phyloP scores from a whole-genome alignment of 2,888 invertebrate species.

The Formica aserva region DNA sequence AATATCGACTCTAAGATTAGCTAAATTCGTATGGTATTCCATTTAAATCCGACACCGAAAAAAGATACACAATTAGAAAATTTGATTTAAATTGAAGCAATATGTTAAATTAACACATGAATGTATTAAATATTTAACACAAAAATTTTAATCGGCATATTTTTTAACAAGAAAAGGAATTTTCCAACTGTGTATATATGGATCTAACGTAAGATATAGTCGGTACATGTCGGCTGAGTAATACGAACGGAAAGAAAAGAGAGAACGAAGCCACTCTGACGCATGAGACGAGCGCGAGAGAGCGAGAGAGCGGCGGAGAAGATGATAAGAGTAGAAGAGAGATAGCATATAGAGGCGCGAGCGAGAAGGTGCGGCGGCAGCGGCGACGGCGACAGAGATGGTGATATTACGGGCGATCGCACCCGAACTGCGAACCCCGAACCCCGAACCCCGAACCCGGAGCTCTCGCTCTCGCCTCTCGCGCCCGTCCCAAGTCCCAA shows the following conservation, averaged over 20 bases:
- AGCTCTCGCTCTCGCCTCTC: constrained; percentile 54
- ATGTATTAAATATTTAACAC: no score
- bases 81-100: no score
- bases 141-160: no score
- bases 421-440: constrained; percentile 59
- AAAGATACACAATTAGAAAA: not conserved
- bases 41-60: constrained; percentile 32
- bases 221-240: constrained; percentile 3
- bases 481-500: constrained; percentile 77
- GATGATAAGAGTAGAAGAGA: constrained; percentile 24
- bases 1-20: not conserved
- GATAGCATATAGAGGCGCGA: constrained; percentile 27
- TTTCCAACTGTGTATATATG: no score
- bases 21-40: not conserved
- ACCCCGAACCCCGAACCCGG: no score
- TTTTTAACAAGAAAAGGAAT: no score
- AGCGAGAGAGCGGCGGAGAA: not conserved
- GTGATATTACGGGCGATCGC: constrained; percentile 65
- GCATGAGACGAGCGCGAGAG: constrained; percentile 28
- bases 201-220: no score
- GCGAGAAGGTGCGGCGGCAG: not conserved
- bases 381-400: constrained; percentile 54
- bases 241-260: constrained; percentile 28
- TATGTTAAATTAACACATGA: no score
- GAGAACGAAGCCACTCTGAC: not conserved